These are phyloP conservation scores for Cosmia pyralina DNA, from an alignment of 2,888 invertebrate species.

Conservation along the genomic window DNA sequence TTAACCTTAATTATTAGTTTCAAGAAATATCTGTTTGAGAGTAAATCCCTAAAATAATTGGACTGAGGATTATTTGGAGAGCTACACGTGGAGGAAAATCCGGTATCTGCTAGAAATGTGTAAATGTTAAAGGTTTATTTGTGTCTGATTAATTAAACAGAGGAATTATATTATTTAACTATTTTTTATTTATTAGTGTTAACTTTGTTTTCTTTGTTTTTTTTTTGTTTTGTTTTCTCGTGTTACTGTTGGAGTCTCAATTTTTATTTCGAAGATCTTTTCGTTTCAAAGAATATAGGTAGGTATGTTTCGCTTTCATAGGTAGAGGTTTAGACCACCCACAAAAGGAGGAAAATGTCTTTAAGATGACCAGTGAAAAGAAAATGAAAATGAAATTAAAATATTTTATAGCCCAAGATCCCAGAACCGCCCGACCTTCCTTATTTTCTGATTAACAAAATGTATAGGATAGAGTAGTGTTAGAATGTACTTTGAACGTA, in stretches of 20 bases:
- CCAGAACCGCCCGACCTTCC: too few relatives aligned
- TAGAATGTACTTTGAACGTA: too few relatives aligned
- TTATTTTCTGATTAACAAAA: too few relatives aligned
- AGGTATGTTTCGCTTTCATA: too few relatives aligned
- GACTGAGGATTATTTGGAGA: not conserved
- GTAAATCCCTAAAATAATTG: not conserved
- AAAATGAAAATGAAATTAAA: too few relatives aligned
- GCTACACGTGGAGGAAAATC: constrained; percentile 7
- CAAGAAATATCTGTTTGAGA: not conserved
- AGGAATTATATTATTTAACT: not conserved
- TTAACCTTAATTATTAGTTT: not conserved
- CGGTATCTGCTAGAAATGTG: not conserved
- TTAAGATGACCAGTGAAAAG: too few relatives aligned
- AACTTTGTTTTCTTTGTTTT: not conserved
- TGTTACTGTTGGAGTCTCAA: not conserved
- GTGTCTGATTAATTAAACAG: not conserved
- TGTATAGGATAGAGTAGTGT: too few relatives aligned
- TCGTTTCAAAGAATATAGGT: too few relatives aligned
- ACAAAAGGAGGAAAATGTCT: too few relatives aligned
- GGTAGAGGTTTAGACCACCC: too few relatives aligned
- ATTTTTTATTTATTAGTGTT: not conserved
- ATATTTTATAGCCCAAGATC: too few relatives aligned
- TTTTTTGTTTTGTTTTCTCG: not conserved
- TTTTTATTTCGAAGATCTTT: not conserved
- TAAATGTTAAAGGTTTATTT: not conserved